A percentile compares a stretch with the other conserved stretches of the same genome.
These are phyloP conservation scores for Parnassius orleans DNA, from an alignment of 2,888 invertebrate species.

Conservation along the genomic window DNA sequence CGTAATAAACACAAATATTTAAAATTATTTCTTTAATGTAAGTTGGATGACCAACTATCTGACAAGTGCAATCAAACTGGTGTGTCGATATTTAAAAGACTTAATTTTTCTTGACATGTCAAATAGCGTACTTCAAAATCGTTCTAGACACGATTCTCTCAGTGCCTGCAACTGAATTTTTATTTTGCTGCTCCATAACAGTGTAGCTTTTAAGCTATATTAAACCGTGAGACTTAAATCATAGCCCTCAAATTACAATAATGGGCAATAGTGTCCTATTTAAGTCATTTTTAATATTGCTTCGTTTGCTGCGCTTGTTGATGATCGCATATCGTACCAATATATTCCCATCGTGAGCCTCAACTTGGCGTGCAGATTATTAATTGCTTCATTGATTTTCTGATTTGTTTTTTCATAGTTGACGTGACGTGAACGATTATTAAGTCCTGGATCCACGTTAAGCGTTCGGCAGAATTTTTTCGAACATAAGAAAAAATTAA, in stretches of 20 bases:
- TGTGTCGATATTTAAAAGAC: slow-evolving; percentile 13
- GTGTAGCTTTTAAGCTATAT: background rate
- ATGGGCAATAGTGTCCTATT: slow-evolving; percentile 11
- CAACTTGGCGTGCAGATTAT: slow-evolving; percentile 46
- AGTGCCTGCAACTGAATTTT: slow-evolving; percentile 15
- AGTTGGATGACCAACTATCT: background rate
- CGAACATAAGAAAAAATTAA: background rate
- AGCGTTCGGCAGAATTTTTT: slow-evolving; percentile 26
- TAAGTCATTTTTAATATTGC: slow-evolving; percentile 29
- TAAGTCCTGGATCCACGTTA: slow-evolving; percentile 11
- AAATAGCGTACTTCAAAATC: slow-evolving; percentile 33
- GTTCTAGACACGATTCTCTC: slow-evolving; percentile 12
- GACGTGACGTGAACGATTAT: slow-evolving; percentile 21
- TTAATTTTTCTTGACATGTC: slow-evolving; percentile 38
- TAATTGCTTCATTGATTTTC: slow-evolving; percentile 60
- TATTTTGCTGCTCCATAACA: slow-evolving; percentile 7
- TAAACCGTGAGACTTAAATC: slow-evolving; percentile 8
- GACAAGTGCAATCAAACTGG: slow-evolving; percentile 9
- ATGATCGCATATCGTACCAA: slow-evolving; percentile 21
- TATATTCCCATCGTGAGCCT: slow-evolving; percentile 30
- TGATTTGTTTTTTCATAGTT: slow-evolving; percentile 32
- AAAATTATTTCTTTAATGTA: no score
- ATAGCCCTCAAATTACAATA: slow-evolving; percentile 11
- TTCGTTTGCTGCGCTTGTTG: slow-evolving; percentile 14
- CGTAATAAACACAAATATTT: no score